A percentile compares a stretch with the other conserved stretches of the same genome.
Conservation (phyloP, 2,888 invertebrate genomes). For the Sarcophaga variegata region DNA sequence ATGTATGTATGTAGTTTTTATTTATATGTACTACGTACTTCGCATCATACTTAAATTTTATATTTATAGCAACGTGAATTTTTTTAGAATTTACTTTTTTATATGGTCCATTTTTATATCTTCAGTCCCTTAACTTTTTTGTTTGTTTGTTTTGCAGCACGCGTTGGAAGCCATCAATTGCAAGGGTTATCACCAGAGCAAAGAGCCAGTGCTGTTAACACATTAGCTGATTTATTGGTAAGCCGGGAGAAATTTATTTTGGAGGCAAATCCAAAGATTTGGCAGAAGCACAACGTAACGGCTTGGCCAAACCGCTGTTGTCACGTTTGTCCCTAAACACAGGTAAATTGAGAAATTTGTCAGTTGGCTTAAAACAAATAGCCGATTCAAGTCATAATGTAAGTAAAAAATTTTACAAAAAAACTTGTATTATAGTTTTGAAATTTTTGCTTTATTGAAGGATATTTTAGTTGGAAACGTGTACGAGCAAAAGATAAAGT, state of each 20-base stretch:
- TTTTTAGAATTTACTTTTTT: not conserved
- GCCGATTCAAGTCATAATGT: conserved; percentile 91
- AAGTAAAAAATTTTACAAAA: conserved; percentile 61
- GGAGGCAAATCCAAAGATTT: conserved; percentile 96
- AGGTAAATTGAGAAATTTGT: conserved; percentile 92
- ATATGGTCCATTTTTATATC: not conserved
- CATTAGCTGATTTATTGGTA: conserved; percentile 92
- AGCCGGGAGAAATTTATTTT: conserved; percentile 91
- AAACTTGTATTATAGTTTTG: not conserved
- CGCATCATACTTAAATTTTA: too few species aligned
- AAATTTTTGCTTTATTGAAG: not conserved
- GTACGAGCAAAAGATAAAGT: too few species aligned
- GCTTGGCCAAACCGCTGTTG: conserved; percentile 91
- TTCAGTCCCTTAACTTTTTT: conserved; percentile 9
- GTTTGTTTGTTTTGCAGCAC: conserved; percentile 85
- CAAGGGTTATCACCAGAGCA: conserved; percentile 91
- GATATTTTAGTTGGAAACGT: not conserved
- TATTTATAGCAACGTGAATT: too few species aligned
- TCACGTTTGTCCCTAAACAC: conserved; percentile 93
- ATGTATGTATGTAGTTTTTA: too few species aligned
- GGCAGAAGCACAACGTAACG: conserved; percentile 89
- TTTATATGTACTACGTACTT: too few species aligned
- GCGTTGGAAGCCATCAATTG: conserved; percentile 91
- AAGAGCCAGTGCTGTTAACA: conserved; percentile 92
- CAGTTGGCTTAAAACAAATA: conserved; percentile 95